These are phyloP conservation scores for Mycetomoellerius zeteki DNA, from an alignment of 1,140 invertebrate species.

Conservation along the genomic window DNA sequence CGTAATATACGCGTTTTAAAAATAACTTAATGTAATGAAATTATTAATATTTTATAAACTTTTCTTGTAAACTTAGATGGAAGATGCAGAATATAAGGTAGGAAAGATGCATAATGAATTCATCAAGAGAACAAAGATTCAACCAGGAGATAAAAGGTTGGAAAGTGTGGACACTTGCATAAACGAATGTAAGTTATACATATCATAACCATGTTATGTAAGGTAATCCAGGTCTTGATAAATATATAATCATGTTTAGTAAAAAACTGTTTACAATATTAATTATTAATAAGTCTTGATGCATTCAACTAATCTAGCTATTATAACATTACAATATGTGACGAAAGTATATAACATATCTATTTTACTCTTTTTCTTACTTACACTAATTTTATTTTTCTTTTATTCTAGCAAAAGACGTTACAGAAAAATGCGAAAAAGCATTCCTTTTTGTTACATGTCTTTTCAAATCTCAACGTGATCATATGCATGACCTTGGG, in stretches of 20 bases:
- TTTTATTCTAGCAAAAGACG: constrained; percentile 11
- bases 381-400: neutral
- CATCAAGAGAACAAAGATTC: neutral
- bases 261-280: neutral
- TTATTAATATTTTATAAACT: neutral
- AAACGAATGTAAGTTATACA: constrained; percentile 19
- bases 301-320: no score
- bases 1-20: no score
- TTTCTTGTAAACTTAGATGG: neutral
- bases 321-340: no score
- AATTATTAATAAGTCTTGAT: neutral
- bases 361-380: neutral
- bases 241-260: neutral
- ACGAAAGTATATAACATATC: neutral
- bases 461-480: neutral
- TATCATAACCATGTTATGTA: neutral
- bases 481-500: neutral
- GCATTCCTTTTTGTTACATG: neutral
- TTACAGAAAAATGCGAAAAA: constrained; percentile 19
- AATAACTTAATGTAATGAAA: neutral
- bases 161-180: neutral
- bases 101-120: neutral
- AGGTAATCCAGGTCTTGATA: neutral
- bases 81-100: neutral
- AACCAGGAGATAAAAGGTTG: neutral